Evolutionary conservation across 2,797 vertebrate genomes (phyloP), one percentile per base, ranked within the genome.

Genomic region (Macroramphosus scolopax): DNA sequence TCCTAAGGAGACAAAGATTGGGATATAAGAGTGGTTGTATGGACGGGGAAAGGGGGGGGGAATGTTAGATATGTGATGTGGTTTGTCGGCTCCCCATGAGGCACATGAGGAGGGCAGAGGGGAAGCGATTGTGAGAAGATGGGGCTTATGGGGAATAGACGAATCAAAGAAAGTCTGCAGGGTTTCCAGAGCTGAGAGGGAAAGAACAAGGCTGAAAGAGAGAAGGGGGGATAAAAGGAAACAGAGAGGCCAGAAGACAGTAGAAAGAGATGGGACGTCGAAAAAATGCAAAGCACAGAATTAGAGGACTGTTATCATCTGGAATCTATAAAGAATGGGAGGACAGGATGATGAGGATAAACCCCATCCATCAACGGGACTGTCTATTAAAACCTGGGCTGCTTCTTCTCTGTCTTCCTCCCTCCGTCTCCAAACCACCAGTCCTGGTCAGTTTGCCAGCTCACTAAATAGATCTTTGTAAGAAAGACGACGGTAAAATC

Each of bases 251-350:
- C 45, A 30, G 54, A 50, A 63, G 50, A 52, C 33, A 11, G 31
- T 29, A 53, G 32, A 41, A 51, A 29, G 58, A 22, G 51, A 51
- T 1, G 7, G 22, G 36, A 30, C 29, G 45, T 63, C 51, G 26
- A 58, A 33, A 22, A 69, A 51, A 24, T 32, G 46, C 39, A 52
- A 68, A 51, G 29, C 51, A 52, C n/a, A 44, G 54, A 52, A 66
- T 40, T 26, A 54, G 36, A 58, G 58, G 57, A 53, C 71, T 68
- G 52, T 70, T 81, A 82, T 87, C 82, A 85, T 84, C 79, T 88
- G 83, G 82, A 78, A 85, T 88, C 82, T 75, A 82, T 87, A 68
- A 68, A 74, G 63, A 70, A 70, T 64, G 56, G 72, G 81, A 61
- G 75, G 76, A 61, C 66, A 72, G 50, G 65, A 70, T 36, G 71